Conservation (phyloP, 2,113 vertebrate genomes). For the Cyanoramphus novaezelandiae region DNA sequence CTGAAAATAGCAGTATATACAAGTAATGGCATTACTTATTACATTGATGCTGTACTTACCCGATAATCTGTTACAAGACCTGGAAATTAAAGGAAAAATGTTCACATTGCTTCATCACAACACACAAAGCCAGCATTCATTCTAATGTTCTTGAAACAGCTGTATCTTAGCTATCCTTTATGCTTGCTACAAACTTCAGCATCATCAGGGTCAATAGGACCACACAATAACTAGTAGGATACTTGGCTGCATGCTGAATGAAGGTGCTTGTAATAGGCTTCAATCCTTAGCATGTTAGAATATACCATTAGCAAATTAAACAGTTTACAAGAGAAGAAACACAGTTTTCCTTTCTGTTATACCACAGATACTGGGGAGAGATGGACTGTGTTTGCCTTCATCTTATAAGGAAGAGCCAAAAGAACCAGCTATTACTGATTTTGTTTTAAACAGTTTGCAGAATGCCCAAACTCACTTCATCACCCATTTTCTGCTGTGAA, state of each 20-base stretch:
- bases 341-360: not conserved
- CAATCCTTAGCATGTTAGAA: not conserved
- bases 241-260: not conserved
- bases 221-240: not conserved
- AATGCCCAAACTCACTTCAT: not conserved
- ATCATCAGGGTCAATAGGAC: not conserved
- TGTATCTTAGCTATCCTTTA: not conserved
- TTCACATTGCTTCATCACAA: not conserved
- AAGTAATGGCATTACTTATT: not conserved
- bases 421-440: not conserved
- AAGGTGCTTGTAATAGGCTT: not conserved
- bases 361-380: not conserved
- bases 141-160: not conserved
- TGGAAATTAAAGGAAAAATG: conserved; percentile 63
- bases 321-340: not conserved
- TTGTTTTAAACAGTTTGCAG: not conserved
- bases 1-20: not conserved
- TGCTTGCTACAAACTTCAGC: not conserved
- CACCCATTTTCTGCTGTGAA: not conserved
- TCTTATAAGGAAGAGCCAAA: not conserved
- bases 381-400: not conserved
- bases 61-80: conserved; percentile 94
- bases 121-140: not conserved
- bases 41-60: conserved; percentile 77
- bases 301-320: not conserved